Percentiles rank a stretch among this genome's conserved stretches.
phyloP scores from a whole-genome alignment of 2,113 vertebrate genomes.

The Cyanoramphus novaezelandiae region DNA sequence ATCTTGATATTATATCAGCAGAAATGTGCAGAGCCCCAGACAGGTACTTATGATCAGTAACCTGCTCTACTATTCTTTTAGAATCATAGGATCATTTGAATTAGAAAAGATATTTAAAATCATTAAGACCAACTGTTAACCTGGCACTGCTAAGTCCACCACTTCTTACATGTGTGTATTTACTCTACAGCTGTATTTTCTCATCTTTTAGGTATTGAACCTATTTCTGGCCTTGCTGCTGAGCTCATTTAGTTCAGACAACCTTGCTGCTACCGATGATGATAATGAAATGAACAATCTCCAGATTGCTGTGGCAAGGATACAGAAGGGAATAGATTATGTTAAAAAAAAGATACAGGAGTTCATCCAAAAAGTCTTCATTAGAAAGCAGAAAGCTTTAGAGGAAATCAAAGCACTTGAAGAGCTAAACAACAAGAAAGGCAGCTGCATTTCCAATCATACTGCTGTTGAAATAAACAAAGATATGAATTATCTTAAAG shows the following conservation, averaged over 20 bases:
- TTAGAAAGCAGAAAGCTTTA: constrained; percentile 75
- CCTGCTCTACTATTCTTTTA: not conserved
- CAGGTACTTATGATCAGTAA: not conserved
- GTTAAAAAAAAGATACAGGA: constrained; percentile 78
- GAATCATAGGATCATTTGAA: not conserved
- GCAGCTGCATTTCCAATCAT: constrained; percentile 87
- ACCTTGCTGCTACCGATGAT: constrained; percentile 85
- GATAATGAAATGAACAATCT: constrained; percentile 94
- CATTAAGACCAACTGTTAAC: not conserved
- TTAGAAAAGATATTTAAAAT: not conserved
- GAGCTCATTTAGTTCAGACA: constrained; percentile 98
- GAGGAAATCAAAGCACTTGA: constrained; percentile 85
- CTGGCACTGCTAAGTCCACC: not conserved
- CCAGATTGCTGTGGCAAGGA: constrained; percentile 89
- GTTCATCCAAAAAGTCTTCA: constrained; percentile 78
- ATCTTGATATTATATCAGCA: not conserved
- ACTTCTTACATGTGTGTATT: not conserved
- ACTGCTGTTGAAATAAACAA: constrained; percentile 87
- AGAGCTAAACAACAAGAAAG: constrained; percentile 85
- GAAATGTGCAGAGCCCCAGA: not conserved
- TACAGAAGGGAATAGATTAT: constrained; percentile 83
- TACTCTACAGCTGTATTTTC: not conserved
- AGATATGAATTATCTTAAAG: constrained; percentile 82
- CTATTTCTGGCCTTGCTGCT: constrained; percentile 95
- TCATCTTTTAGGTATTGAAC: constrained; percentile 87